Evolutionary conservation across 2,888 invertebrate genomes (phyloP), one percentile per base, ranked within the genome.

Genomic region (Tipula lateralis): DNA sequence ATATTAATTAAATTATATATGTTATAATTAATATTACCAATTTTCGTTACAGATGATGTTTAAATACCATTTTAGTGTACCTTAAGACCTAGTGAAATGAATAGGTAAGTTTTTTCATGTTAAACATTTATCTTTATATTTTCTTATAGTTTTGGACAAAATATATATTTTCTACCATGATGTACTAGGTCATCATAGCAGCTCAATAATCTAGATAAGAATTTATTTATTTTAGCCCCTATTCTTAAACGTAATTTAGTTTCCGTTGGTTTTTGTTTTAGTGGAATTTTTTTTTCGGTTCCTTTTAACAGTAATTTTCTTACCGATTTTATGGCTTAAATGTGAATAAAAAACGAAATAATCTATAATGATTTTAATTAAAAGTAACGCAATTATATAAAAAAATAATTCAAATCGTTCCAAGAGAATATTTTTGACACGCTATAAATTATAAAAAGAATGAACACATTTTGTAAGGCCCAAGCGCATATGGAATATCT

Each of bases 301-400:
- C 16, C 3, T 44, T 44, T 44, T 44, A 5, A 7, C 36, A 16
- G 44, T 44, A 44, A 44, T 44, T 44, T 66, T 66, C 66, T 9
- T 24, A 66, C 9, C 66, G 24, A 66, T 66, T 66, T 24, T 66
- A 3, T 66, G 3, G 66, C 66, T 66, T 66, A 66, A 66, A 44
- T 44, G 16, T 66, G 24, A 24, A 66, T 66, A 66, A 66, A 66
- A 66, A 66, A 12, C 9, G 66, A 24, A 66, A 19, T 66, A 66
- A 66, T 24, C 66, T 66, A 66, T 66, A 66, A 66, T 24, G 66
- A 24, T 66, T 66, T 66, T 66, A 66, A 66, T 66, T 66, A 66
- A 66, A 66, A 19, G 24, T 66, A 66, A 66, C 66, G 66, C 66
- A 66, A 24, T 66, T 66, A 66, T 24, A 66, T 24, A 66, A 66